These are phyloP conservation scores for Sinosuthora webbiana DNA, from an alignment of 2,113 vertebrate species.

Conservation along the genomic window DNA sequence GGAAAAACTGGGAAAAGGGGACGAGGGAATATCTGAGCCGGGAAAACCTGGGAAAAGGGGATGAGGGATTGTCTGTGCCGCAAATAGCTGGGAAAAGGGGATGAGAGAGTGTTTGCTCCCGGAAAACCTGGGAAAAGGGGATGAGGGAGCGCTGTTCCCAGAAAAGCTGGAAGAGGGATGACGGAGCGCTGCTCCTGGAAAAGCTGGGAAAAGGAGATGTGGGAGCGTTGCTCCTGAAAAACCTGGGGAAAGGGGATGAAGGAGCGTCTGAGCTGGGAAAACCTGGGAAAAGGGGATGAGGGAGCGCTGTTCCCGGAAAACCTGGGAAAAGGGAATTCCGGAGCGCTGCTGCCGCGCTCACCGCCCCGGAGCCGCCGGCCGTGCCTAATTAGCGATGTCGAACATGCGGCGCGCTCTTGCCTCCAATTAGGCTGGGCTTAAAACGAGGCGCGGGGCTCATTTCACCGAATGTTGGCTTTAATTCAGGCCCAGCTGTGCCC, in stretches of 20 bases:
- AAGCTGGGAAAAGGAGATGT: not conserved
- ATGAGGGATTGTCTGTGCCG: too few relatives aligned
- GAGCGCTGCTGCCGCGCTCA: not conserved
- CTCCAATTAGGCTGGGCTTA: not conserved
- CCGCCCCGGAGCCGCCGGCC: not conserved
- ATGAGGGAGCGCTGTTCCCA: too few relatives aligned
- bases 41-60: too few relatives aligned
- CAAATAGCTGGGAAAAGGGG: too few relatives aligned
- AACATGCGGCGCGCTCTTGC: not conserved
- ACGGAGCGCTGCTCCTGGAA: accelerated
- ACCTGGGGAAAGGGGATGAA: accelerated
- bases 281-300: accelerated
- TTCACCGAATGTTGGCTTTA: not conserved
- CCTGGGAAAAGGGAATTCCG: not conserved
- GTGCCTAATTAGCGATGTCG: not conserved
- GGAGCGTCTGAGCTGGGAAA: accelerated
- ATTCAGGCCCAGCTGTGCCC: not conserved
- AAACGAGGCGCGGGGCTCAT: not conserved
- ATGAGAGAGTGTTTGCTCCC: too few relatives aligned
- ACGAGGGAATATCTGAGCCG: too few relatives aligned
- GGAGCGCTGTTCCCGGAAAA: too few relatives aligned
- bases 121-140: too few relatives aligned
- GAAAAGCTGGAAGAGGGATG: too few relatives aligned
- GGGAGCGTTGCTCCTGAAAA: not conserved
- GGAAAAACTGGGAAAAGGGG: too few relatives aligned